Evolutionary conservation across 1,140 invertebrate genomes (phyloP).

Genomic region (Eriosoma lanigerum): DNA sequence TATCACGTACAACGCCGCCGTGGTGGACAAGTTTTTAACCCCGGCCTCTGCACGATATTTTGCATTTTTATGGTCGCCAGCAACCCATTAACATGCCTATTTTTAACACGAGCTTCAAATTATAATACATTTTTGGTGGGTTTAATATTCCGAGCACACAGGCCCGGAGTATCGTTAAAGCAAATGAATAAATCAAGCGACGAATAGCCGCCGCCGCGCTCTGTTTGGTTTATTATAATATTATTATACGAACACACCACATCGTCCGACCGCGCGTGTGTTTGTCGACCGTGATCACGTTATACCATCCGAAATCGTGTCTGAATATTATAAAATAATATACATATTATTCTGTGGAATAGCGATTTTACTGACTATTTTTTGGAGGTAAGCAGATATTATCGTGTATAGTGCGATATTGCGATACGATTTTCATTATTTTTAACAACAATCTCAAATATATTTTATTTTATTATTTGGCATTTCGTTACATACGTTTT

Average conservation of each 20-base stretch:
- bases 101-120: constrained; percentile 24
- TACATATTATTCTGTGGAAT: too few species aligned
- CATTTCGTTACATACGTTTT: too few species aligned
- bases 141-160: constrained; percentile 24
- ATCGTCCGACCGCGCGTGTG: too few species aligned
- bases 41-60: constrained; percentile 15
- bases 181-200: constrained; percentile 42
- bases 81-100: constrained; percentile 31
- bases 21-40: neutral
- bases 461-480: too few species aligned
- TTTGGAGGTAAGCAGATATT: too few species aligned
- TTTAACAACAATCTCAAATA: too few species aligned
- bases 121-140: constrained; percentile 24
- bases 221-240: neutral
- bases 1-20: neutral
- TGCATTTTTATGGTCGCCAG: constrained; percentile 22
- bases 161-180: constrained; percentile 12
- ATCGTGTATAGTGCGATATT: too few species aligned
- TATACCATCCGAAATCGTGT: too few species aligned
- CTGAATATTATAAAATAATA: too few species aligned
- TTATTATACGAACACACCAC: neutral
- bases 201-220: neutral
- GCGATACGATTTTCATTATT: too few species aligned
- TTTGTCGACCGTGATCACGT: neutral
- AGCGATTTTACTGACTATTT: too few species aligned